A percentile compares a stretch with the other conserved stretches of the same genome.
Conservation (phyloP, 2,797 vertebrate species). For the Mus caroli region DNA sequence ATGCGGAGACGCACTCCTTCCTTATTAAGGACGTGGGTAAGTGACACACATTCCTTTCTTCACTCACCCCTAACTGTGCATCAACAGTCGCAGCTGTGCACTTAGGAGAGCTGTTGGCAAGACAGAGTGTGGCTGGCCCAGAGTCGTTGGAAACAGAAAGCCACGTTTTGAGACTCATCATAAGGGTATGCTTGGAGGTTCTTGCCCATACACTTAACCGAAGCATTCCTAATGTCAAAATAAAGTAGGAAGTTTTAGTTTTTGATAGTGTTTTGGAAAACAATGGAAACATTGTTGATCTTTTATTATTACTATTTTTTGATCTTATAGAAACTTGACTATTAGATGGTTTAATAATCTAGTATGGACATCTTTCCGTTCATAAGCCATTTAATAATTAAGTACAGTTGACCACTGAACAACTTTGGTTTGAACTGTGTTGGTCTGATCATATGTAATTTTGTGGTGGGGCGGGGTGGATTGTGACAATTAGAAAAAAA, state of each 20-base stretch:
- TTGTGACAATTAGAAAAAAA: background rate
- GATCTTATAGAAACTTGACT: background rate
- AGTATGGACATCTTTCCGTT: background rate
- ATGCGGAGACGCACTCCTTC: constrained; percentile 87
- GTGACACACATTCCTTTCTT: constrained; percentile 55
- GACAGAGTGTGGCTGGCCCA: background rate
- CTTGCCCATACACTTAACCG: background rate
- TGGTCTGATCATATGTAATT: background rate
- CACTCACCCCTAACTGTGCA: background rate
- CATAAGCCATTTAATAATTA: background rate
- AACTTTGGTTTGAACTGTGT: background rate
- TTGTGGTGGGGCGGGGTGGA: background rate
- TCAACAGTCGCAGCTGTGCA: background rate
- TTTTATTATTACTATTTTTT: background rate
- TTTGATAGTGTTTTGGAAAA: constrained; percentile 20
- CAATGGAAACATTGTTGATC: background rate
- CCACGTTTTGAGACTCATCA: background rate
- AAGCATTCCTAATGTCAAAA: background rate
- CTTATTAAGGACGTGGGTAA: constrained; percentile 91
- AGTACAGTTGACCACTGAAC: background rate
- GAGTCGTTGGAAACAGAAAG: background rate
- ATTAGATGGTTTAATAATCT: background rate
- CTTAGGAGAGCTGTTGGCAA: background rate
- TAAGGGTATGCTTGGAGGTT: background rate
- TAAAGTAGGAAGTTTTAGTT: background rate